These are phyloP conservation scores for Physocephala rufipes DNA, from an alignment of 2,888 invertebrate genomes.

Conservation along the genomic window DNA sequence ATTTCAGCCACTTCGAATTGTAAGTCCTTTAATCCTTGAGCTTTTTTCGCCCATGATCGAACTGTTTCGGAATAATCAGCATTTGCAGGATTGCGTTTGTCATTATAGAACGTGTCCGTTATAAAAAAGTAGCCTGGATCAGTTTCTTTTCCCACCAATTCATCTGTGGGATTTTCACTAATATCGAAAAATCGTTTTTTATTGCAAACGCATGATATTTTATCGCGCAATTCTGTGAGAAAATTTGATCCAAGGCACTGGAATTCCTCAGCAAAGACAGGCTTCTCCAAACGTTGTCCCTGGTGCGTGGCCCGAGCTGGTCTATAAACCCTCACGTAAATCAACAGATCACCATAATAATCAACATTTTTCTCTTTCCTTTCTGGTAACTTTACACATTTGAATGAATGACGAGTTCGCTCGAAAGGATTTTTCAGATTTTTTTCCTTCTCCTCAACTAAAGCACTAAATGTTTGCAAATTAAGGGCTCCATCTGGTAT, in stretches of 20 bases:
- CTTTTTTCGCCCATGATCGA: constrained; percentile 70
- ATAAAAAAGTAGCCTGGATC: constrained; percentile 79
- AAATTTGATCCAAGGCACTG: constrained; percentile 74
- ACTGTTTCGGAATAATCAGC: constrained; percentile 75
- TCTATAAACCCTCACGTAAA: constrained; percentile 68
- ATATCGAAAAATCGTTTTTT: constrained; percentile 71
- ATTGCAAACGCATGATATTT: constrained; percentile 79
- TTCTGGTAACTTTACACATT: constrained; percentile 33
- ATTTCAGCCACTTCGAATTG: constrained; percentile 69
- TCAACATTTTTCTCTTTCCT: constrained; percentile 45
- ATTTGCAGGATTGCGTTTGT: constrained; percentile 70
- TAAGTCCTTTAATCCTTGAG: constrained; percentile 47
- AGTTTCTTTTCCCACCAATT: constrained; percentile 46
- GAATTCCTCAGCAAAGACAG: constrained; percentile 70
- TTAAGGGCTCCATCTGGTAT: constrained; percentile 39
- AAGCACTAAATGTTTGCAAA: constrained; percentile 44
- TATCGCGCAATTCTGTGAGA: constrained; percentile 77
- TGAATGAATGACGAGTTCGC: constrained; percentile 46
- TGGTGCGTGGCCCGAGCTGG: constrained; percentile 65
- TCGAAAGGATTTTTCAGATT: constrained; percentile 51
- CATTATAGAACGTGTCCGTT: constrained; percentile 81
- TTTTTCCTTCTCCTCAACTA: constrained; percentile 45
- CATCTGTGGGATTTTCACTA: constrained; percentile 67
- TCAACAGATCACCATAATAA: constrained; percentile 63
- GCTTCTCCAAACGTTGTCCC: constrained; percentile 52